A percentile compares a stretch with the other conserved stretches of the same genome.
phyloP scores from a whole-genome alignment of 2,113 vertebrate species.

The Gulo gulo region DNA sequence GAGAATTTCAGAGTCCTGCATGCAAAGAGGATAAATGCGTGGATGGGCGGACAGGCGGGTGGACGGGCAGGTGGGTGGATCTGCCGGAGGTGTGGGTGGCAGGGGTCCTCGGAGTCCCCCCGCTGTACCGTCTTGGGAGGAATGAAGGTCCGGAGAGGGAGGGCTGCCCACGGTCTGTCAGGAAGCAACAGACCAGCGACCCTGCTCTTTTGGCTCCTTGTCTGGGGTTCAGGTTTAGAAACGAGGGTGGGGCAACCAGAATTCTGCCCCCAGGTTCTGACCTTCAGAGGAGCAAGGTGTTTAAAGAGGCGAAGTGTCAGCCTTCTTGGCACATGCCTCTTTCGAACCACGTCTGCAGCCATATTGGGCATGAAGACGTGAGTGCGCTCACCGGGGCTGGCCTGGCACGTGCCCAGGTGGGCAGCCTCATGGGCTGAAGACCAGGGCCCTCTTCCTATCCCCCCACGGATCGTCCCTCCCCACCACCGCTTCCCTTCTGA shows the following conservation, averaged over 20 bases:
- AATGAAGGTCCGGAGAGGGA: neutral
- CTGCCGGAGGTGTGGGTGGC: neutral
- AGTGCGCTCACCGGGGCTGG: fast-evolving
- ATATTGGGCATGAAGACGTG: fast-evolving
- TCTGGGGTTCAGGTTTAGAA: neutral
- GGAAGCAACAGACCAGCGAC: neutral
- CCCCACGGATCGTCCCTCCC: neutral
- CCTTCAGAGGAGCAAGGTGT: neutral
- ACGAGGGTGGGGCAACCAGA: neutral
- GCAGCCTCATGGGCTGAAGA: neutral
- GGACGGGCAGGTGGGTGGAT: neutral
- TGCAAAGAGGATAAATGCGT: no score
- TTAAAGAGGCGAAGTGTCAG: neutral
- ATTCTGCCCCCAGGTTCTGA: neutral
- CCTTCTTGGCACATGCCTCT: neutral
- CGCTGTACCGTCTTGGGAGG: neutral
- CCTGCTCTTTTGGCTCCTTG: neutral
- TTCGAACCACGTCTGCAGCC: neutral
- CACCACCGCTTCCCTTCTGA: neutral
- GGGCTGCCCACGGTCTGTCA: fast-evolving
- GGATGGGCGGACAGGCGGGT: fast-evolving
- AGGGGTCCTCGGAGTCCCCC: neutral
- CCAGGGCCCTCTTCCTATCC: no score
- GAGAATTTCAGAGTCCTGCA: neutral
- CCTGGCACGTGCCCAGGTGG: neutral